phyloP scores from a whole-genome alignment of 2,113 vertebrate genomes.

The Arenaria interpres region DNA sequence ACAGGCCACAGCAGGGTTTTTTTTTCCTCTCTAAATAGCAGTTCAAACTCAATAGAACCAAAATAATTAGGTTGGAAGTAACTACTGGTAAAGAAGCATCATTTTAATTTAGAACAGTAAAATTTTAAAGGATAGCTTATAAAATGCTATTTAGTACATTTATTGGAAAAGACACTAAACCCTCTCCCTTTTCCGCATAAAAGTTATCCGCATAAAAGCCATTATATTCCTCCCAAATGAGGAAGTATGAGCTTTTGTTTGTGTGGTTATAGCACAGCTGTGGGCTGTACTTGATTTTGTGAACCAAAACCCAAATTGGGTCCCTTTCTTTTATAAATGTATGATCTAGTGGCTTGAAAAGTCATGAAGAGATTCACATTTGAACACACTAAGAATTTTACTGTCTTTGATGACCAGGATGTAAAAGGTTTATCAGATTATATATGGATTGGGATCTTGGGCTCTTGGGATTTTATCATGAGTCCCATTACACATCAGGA shows the following conservation, averaged over 20 bases:
- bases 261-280: not conserved
- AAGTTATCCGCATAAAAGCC: not conserved
- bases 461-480: not conserved
- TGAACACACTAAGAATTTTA: not conserved
- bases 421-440: not conserved
- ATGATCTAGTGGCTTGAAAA: not conserved
- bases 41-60: not conserved
- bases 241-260: not conserved
- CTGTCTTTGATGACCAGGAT: not conserved
- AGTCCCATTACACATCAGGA: not conserved
- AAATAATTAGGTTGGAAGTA: slow-evolving; percentile 39
- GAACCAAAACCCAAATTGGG: not conserved
- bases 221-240: not conserved
- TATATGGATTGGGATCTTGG: not conserved
- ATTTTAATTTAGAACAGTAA: not conserved
- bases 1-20: not conserved
- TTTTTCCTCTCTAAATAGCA: not conserved
- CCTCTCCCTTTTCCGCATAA: not conserved
- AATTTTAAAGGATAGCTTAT: not conserved
- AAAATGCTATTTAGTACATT: not conserved
- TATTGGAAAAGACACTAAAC: not conserved
- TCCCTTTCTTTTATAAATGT: not conserved
- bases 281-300: not conserved
- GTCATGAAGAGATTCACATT: not conserved
- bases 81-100: not conserved